Base-by-base conservation (phyloP, 2,888 invertebrate genomes). In the Torymus texanus region DNA sequence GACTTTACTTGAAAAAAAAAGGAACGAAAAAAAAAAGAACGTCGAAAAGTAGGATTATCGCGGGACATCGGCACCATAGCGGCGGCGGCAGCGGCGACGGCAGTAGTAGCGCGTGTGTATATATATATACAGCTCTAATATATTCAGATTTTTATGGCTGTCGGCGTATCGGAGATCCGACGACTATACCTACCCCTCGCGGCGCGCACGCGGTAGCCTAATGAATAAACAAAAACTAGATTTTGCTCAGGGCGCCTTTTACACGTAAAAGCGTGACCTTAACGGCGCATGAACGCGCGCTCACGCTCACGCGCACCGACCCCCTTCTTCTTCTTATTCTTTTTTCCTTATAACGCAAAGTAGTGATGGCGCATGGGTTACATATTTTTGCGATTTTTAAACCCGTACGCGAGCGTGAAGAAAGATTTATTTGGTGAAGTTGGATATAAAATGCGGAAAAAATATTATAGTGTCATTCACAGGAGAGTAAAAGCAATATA, bases 61-160 rank as follows among this genome's bases (percentile, higher is more conserved):
- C 87, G 85, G 87, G 86, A 87, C 87, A 88, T 88, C 88, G 88
- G 21, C 41, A 14, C n/a, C 16, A 51, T 24, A 59, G 3, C 16
- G n/a, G 53, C 87, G 88, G 41, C 41, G 8, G 29, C 4, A 29
- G 5, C 29, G 0, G 4, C 29, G 29, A n/a, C n/a, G n/a, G 41
- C 41, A 8, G 29, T 5, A 29, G 5, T 3, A 5, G 4, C 29
- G 29, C 29, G 29, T 5, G 29, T 29, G 5, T 29, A 4, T 41
- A 41, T 41, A 41, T 41, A 41, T 41, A 41, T 41, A 86, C 85
- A 85, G 87, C 86, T 83, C 86, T 89, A 89, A 90, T 90, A 88
- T 89, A 89, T 89, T 90, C 89, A 88, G 88, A 90, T 90, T 89
- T 90, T 90, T 89, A 89, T 89, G 85, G 87, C 89, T 86, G 85